A percentile compares a stretch with the other conserved stretches of the same genome.
Evolutionary conservation across 2,797 vertebrate genomes (phyloP).

Genomic region (Phrynocephalus forsythii): DNA sequence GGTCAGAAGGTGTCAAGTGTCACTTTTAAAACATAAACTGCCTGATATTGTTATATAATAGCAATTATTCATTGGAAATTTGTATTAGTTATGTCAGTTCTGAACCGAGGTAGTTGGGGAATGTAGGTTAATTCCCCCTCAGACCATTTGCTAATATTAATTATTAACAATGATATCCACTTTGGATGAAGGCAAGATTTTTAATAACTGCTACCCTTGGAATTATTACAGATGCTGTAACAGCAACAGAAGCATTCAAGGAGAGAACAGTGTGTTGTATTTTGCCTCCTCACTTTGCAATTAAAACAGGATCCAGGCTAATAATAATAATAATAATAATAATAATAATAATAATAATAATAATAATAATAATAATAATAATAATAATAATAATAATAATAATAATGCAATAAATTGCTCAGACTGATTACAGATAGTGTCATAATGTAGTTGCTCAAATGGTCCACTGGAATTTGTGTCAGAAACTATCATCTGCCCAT

Average conservation of each 20-base stretch:
- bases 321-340: too few species aligned
- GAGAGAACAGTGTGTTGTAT: slow-evolving; percentile 31
- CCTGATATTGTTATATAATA: slow-evolving; percentile 81
- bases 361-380: too few species aligned
- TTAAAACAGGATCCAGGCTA: slow-evolving; percentile 3
- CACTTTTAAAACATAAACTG: slow-evolving; percentile 79
- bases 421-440: too few species aligned
- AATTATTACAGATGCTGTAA: slow-evolving; percentile 56
- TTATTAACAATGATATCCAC: slow-evolving; percentile 74
- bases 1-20: slow-evolving; percentile 77
- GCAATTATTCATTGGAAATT: slow-evolving; percentile 79
- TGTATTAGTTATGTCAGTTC: slow-evolving; percentile 72
- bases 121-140: slow-evolving; percentile 72
- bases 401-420: too few species aligned
- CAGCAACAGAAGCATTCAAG: slow-evolving; percentile 31
- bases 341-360: too few species aligned
- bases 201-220: slow-evolving; percentile 61
- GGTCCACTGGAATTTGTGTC: too few species aligned
- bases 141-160: slow-evolving; percentile 75
- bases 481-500: too few species aligned
- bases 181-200: slow-evolving; percentile 70
- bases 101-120: slow-evolving; percentile 60
- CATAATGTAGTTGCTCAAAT: too few species aligned
- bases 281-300: slow-evolving; percentile 12
- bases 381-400: too few species aligned